phyloP scores from a whole-genome alignment of 2,888 invertebrate species.

The Noctua janthe region DNA sequence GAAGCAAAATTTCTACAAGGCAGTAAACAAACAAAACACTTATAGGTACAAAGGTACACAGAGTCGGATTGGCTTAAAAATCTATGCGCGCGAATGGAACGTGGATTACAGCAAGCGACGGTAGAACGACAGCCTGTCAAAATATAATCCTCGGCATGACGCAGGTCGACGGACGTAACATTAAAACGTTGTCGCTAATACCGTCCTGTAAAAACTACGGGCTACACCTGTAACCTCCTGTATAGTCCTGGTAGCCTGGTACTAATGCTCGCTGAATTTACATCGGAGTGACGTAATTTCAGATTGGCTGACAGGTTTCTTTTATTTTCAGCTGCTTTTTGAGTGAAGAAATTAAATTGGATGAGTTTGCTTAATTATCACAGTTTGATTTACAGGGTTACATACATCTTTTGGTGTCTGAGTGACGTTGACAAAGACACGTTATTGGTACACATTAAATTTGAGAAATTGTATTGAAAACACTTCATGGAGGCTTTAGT shows the following conservation, averaged over 20 bases:
- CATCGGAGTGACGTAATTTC: slow-evolving; percentile 33
- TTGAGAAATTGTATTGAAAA: neutral
- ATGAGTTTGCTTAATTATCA: neutral
- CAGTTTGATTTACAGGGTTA: neutral
- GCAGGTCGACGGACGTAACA: slow-evolving; percentile 56
- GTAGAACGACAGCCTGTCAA: slow-evolving; percentile 65
- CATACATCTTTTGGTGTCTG: too few relatives aligned
- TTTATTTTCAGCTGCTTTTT: slow-evolving; percentile 2
- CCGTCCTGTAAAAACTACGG: slow-evolving; percentile 61
- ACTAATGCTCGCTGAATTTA: slow-evolving; percentile 38
- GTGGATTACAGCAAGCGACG: slow-evolving; percentile 55
- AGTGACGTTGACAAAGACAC: neutral
- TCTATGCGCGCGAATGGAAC: slow-evolving; percentile 58
- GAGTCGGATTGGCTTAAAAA: slow-evolving; percentile 54
- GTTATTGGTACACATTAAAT: neutral
- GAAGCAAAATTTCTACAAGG: neutral
- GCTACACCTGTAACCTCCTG: slow-evolving; percentile 58
- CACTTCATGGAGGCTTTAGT: neutral
- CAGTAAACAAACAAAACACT: neutral
- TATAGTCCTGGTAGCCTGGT: slow-evolving; percentile 3
- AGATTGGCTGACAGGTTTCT: slow-evolving; percentile 8
- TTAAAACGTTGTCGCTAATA: slow-evolving; percentile 60
- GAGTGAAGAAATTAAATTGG: neutral
- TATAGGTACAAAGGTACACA: neutral
- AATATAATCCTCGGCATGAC: slow-evolving; percentile 64